Conservation (phyloP, 1,140 invertebrate genomes). For the Scaptodrosophila lebanonensis region DNA sequence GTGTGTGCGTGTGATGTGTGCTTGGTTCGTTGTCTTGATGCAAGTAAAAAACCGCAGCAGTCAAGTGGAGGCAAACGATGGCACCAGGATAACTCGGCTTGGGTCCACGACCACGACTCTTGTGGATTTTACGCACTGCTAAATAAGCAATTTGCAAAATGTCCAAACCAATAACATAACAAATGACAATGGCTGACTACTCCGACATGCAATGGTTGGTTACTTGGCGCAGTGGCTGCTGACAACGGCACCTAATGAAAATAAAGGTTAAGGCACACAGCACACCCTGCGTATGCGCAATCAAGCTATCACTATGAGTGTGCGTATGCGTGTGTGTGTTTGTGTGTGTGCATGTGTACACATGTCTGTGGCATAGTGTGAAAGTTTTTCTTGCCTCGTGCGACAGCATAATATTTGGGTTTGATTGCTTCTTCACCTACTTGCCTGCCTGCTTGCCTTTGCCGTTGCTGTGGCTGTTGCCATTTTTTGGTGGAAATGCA, state of each 20-base stretch:
- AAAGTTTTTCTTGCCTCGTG: conserved; percentile 28
- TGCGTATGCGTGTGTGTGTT: no score
- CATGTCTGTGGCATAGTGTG: not conserved
- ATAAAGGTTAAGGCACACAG: conserved; percentile 36
- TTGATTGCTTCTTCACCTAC: conserved; percentile 5
- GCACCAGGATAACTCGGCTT: not conserved
- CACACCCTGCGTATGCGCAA: conserved; percentile 1
- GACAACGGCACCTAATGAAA: conserved; percentile 44
- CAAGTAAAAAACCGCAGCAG: not conserved
- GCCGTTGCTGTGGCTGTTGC: not conserved
- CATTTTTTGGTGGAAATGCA: not conserved
- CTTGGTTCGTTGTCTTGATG: conserved; percentile 1
- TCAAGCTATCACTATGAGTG: no score
- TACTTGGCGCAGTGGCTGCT: conserved; percentile 11
- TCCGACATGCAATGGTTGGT: conserved; percentile 38
- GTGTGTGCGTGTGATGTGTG: conserved; percentile 9
- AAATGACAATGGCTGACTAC: conserved; percentile 54
- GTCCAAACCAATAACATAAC: conserved; percentile 75
- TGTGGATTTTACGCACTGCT: conserved; percentile 72
- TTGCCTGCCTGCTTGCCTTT: not conserved
- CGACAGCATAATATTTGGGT: conserved; percentile 3
- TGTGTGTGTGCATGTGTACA: no score
- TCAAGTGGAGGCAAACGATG: not conserved
- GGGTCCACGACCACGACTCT: conserved; percentile 9
- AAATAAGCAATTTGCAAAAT: conserved; percentile 76